Evolutionary conservation across 2,113 vertebrate genomes (phyloP), one percentile per base, ranked within the genome.

Genomic region (Calcarius ornatus): DNA sequence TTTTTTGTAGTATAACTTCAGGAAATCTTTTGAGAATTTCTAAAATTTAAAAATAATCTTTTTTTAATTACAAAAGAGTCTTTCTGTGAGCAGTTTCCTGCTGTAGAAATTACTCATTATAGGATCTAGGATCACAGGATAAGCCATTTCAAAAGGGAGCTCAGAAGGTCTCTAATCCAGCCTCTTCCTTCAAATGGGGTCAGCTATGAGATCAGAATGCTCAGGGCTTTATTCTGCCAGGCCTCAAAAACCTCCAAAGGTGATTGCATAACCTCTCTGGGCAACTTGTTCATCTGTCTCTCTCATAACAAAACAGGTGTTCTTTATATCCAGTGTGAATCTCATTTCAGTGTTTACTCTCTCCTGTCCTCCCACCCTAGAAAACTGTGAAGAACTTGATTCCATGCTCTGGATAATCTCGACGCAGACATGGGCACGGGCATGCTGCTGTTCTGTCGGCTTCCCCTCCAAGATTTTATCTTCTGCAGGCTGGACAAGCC

Each of bases 21-120:
- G 28, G 40, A 91, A 80, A 83, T 19, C 1, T 22, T 86, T 59
- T 35, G 22, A 56, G 24, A 68, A 45, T 61, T 91, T 89, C 53
- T 78, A 86, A 86, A 75, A 94, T 90, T 83, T 88, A 93, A 88
- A 53, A 61, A 18, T 16, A 18, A 11, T 16, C 86, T 80, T 17
- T 43, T 19, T 15, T 22, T 86, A 17, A 15, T 40, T 56, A 15
- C 45, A 21, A 3, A 61, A 76, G 6, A 59, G 1, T 18, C 2
- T 40, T 87, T 68, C 19, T 56, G n/a, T 65, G 23, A 79, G 40
- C 1, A 40, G 7, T 69, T 92, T 38, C 19, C 27, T 73, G 10
- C 38, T 86, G 83, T 77, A 57, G 19, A 21, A 79, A 82, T 60
- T 69, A 27, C 12, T 9, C 85, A 3, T 23, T 83, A 38, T 4